Base-by-base conservation (phyloP, 1,140 invertebrate genomes). In the Eufriesea mexicana region DNA sequence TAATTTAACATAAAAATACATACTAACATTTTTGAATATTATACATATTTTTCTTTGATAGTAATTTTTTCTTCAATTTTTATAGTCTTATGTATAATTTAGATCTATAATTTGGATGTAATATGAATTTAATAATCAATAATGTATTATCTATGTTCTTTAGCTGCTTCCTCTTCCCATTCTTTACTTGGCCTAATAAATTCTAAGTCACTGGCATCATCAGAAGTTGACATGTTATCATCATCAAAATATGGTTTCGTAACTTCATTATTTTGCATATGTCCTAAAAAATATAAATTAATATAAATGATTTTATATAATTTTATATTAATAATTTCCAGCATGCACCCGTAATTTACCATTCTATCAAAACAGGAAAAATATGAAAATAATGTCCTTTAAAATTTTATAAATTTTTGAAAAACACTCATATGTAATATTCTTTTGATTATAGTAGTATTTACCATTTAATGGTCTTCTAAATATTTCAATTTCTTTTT, bases 401-500 rank as follows among this genome's bases (percentile, higher is more conserved):
- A 20, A 68, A 54, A 25, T n/a, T 9, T 25, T 42, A 45, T 49
- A 23, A 45, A 20, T 10, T 68, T 77, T 18, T 55, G 70, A 45
- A 59, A 51, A 5, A 54, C 61, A 80, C 4, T 35, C 25, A 61
- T 61, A 35, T 62, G 16, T 16, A 18, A 25, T 28, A 14, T 8
- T 76, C 20, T 59, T 8, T 72, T 81, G 35, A 51, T 18, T 14
- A 4, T 35, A 57, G 16, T 25, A 68, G 55, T 25, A 88, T 61
- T 92, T 91, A 95, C 95, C 94, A 86, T 93, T 94, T 23, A 95
- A 88, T n/a, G 96, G 95, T 61, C 95, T 94, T 74, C 94, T 94
- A 85, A 96, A 96, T 79, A 96, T 92, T 89, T 96, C 96, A 16
- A 95, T 94, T 92, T 96, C 96, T 74, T 96, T 95, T 85, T 95